Evolutionary conservation across 2,113 vertebrate genomes (phyloP).

Genomic region (Sorex fumeus): DNA sequence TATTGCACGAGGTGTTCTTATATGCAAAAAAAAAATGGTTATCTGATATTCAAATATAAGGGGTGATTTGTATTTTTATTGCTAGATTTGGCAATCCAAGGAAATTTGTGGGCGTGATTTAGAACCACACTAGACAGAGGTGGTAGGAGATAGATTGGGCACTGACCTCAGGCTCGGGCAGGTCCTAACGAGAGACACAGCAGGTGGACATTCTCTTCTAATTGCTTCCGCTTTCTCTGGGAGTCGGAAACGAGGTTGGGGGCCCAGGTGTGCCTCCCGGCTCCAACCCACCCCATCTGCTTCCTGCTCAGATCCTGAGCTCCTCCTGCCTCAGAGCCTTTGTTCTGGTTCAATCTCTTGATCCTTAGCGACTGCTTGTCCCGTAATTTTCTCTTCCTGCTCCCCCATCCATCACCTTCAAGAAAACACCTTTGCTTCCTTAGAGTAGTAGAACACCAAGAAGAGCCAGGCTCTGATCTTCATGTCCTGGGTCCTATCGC

Average conservation of each 20-base stretch:
- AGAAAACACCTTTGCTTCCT: background rate
- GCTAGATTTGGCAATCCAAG: background rate
- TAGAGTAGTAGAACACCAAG: background rate
- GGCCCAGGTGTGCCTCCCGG: background rate
- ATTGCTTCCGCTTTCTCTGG: background rate
- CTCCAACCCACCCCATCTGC: background rate
- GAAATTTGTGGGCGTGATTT: background rate
- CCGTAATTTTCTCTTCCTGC: background rate
- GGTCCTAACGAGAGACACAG: background rate
- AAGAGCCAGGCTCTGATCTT: background rate
- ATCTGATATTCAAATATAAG: background rate
- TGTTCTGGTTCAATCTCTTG: background rate
- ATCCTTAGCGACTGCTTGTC: background rate
- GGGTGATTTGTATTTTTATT: background rate
- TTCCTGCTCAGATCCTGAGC: background rate
- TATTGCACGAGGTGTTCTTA: background rate
- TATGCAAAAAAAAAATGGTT: background rate
- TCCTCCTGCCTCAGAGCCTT: background rate
- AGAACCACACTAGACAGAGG: background rate
- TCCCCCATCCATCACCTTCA: background rate
- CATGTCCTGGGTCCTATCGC: background rate
- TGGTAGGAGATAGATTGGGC: background rate
- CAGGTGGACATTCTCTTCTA: background rate
- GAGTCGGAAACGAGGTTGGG: background rate
- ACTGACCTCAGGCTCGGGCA: background rate